Conservation (phyloP, 64 coral and sea anemone species). For the Anthopleura sola region DNA sequence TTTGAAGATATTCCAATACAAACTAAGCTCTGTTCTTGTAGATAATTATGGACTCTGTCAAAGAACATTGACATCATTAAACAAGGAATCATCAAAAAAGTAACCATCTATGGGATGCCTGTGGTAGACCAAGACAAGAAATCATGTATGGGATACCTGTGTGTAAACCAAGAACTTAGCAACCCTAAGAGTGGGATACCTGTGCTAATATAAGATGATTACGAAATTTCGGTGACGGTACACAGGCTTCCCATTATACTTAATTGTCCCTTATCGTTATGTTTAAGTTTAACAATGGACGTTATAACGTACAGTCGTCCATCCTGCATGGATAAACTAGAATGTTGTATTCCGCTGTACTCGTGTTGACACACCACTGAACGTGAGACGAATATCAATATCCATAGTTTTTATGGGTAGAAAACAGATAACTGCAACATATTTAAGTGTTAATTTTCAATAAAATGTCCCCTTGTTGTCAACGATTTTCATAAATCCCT, state of each 20-base stretch:
- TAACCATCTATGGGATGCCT: no score
- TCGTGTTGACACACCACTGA: not conserved
- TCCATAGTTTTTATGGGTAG: no score
- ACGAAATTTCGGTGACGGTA: no score
- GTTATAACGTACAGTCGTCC: not conserved
- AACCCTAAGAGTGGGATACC: not conserved
- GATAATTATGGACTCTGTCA: no score
- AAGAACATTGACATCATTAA: not conserved
- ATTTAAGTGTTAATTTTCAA: no score
- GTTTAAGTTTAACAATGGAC: not conserved
- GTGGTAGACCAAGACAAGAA: not conserved
- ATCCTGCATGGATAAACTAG: not conserved
- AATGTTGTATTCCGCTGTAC: not conserved
- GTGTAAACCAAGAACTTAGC: not conserved
- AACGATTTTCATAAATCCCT: no score
- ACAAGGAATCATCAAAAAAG: no score
- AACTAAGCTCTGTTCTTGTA: no score
- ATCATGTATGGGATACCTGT: not conserved
- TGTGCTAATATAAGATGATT: not conserved
- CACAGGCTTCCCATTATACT: not conserved
- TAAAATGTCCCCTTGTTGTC: no score
- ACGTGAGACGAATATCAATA: no score
- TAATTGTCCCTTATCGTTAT: not conserved
- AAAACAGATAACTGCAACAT: no score
- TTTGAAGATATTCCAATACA: not conserved